A percentile compares a stretch with the other conserved stretches of the same genome.
Conservation (phyloP, 1,140 invertebrate genomes). For the Mactra quadrangularis region DNA sequence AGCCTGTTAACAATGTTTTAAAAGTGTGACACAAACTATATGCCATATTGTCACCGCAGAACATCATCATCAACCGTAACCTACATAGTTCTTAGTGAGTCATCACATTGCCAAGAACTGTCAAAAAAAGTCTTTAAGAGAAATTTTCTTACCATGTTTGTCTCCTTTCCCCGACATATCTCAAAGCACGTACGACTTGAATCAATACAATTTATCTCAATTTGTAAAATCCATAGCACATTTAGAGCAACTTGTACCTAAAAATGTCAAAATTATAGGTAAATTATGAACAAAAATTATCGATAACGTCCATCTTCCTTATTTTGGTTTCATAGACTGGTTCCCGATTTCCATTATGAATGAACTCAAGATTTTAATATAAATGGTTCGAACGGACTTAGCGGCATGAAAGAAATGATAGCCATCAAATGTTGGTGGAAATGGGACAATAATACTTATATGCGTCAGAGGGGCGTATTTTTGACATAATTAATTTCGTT, state of each 20-base stretch:
- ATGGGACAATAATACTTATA: no score
- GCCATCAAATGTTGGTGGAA: no score
- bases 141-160: conserved; percentile 30
- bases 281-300: conserved; percentile 50
- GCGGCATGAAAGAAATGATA: no score
- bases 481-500: no score
- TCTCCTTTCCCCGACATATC: conserved; percentile 57
- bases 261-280: conserved; percentile 2
- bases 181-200: not conserved
- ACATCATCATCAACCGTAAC: not conserved
- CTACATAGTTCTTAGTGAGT: conserved; percentile 31
- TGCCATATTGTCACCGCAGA: no score
- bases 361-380: not conserved
- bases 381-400: no score
- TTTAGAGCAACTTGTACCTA: no score
- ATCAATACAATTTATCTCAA: no score
- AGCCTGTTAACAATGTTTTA: no score
- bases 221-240: no score
- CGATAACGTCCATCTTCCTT: conserved; percentile 40
- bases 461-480: no score
- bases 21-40: no score
- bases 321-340: conserved; percentile 53
- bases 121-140: conserved; percentile 25
- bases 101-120: conserved; percentile 41
- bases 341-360: not conserved